phyloP scores from a whole-genome alignment of 92 coral and sea anemone species.

The Diadumene lineata region DNA sequence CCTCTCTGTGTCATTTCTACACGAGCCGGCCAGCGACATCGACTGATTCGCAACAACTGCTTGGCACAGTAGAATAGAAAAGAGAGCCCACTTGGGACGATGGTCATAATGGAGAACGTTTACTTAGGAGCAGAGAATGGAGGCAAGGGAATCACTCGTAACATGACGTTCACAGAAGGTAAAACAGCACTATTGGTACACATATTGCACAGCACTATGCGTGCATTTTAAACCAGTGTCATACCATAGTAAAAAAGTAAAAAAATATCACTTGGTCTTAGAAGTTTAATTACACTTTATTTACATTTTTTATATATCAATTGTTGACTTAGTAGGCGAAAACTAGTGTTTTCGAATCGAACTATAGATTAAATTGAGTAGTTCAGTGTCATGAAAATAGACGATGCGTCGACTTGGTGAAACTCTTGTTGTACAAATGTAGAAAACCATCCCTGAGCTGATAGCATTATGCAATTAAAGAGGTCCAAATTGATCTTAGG shows the following conservation, averaged over 20 bases:
- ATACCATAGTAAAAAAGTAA: too few species aligned
- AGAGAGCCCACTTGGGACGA: background rate
- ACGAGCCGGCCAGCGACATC: background rate
- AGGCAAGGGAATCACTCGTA: constrained; percentile 33
- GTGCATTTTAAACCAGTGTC: too few species aligned
- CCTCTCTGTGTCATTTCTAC: background rate
- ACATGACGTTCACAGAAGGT: constrained; percentile 43
- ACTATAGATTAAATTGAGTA: too few species aligned
- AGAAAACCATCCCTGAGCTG: background rate
- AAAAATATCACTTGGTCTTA: too few species aligned
- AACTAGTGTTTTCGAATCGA: background rate
- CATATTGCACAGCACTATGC: background rate
- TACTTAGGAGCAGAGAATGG: constrained; percentile 26
- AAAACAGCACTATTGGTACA: background rate
- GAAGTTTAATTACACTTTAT: background rate
- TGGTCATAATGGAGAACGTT: constrained; percentile 44
- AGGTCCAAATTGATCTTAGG: background rate
- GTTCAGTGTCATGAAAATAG: background rate
- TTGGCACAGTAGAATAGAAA: background rate
- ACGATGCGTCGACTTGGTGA: background rate
- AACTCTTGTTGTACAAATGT: background rate
- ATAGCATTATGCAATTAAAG: background rate
- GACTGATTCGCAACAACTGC: constrained; percentile 9
- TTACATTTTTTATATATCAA: background rate
- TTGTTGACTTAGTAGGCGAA: background rate